A percentile compares a stretch with the other conserved stretches of the same genome.
Evolutionary conservation across 2,113 vertebrate species (phyloP).

Genomic region (Pangasianodon hypophthalmus): DNA sequence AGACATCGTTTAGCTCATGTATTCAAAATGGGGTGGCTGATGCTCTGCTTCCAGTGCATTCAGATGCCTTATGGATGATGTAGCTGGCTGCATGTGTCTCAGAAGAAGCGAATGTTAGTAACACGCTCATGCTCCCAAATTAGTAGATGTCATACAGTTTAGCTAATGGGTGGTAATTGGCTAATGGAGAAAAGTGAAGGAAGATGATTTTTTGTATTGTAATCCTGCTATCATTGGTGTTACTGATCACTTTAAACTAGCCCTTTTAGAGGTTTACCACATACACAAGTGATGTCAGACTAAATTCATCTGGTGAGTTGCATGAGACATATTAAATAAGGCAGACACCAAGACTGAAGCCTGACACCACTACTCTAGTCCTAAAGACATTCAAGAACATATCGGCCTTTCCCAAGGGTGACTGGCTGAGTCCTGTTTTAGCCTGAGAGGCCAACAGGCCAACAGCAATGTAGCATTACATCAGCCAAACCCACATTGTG

Average conservation of each 20-base stretch:
- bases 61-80: neutral
- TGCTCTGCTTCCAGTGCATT: neutral
- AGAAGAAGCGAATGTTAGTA: neutral
- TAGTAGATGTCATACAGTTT: neutral
- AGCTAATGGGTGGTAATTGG: neutral
- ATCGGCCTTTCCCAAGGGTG: neutral
- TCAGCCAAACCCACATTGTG: neutral
- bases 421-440: neutral
- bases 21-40: neutral
- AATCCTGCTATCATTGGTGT: neutral
- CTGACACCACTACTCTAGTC: neutral
- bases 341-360: neutral
- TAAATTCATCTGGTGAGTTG: neutral
- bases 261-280: neutral
- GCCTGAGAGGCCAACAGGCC: neutral
- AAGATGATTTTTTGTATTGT: neutral
- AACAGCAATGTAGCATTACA: conserved; percentile 7
- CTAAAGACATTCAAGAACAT: neutral
- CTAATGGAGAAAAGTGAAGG: neutral
- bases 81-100: neutral
- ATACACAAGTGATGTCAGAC: neutral
- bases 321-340: neutral
- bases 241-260: neutral
- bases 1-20: conserved; percentile 6
- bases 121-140: neutral